Percentiles rank a stretch among this genome's conserved stretches.
Evolutionary conservation across 2,888 invertebrate genomes (phyloP).

Genomic region (Lamellibrachia satsuma): DNA sequence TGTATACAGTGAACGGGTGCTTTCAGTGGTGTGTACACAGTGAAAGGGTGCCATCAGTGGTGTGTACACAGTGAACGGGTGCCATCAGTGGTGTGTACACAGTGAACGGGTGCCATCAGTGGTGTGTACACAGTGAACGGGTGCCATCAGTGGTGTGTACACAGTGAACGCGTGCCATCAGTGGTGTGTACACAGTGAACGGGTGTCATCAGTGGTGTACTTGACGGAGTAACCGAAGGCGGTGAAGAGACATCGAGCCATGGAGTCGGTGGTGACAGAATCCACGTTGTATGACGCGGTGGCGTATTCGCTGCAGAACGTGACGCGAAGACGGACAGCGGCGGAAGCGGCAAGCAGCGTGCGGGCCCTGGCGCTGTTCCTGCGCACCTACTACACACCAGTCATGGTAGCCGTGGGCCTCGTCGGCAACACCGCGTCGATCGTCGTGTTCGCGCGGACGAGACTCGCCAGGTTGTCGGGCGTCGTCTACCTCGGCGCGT

Average conservation of each 20-base stretch:
- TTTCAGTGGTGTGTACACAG: not conserved
- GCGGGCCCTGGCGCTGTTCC: not conserved
- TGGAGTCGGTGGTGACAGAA: not conserved
- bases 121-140: not conserved
- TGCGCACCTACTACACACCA: constrained; percentile 29
- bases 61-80: not conserved
- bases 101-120: not conserved
- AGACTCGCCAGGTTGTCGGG: constrained; percentile 14
- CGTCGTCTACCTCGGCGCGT: constrained; percentile 26
- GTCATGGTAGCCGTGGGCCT: constrained; percentile 14
- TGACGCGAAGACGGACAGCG: not conserved
- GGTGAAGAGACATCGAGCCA: not conserved
- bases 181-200: not conserved
- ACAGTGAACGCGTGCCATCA: not conserved
- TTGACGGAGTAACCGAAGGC: not conserved
- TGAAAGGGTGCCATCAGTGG: not conserved
- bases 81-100: not conserved
- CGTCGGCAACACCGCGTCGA: constrained; percentile 23
- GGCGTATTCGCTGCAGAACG: not conserved
- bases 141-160: not conserved
- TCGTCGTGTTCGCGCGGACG: not conserved
- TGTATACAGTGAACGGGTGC: not conserved
- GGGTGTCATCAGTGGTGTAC: not conserved
- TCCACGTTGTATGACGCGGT: not conserved
- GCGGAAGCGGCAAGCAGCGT: constrained; percentile 77